phyloP scores from a whole-genome alignment of 2,113 vertebrate species.

The Lanius collurio region DNA sequence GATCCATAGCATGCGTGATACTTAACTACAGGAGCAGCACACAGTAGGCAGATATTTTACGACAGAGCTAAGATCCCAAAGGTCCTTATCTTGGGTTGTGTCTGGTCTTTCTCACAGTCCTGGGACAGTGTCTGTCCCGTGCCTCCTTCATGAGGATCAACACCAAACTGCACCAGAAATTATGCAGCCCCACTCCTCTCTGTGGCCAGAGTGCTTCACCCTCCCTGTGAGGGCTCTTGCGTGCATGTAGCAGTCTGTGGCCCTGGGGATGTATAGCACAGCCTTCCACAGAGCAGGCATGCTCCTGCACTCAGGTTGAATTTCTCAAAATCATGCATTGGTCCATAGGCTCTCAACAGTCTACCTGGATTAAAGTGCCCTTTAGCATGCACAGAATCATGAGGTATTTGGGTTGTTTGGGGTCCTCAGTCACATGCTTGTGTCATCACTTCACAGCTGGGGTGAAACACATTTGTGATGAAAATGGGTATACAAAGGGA shows the following conservation, averaged over 20 bases:
- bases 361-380: neutral
- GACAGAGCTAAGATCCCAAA: neutral
- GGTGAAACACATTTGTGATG: neutral
- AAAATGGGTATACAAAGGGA: neutral
- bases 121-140: neutral
- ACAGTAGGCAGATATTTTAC: neutral
- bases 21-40: neutral
- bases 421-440: neutral
- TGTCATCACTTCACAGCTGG: neutral
- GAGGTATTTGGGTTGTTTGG: neutral
- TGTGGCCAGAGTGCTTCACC: neutral
- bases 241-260: neutral
- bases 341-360: neutral
- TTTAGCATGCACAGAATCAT: neutral
- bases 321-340: neutral
- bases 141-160: neutral
- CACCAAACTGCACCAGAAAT: neutral
- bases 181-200: neutral
- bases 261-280: neutral
- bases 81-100: rapidly evolving
- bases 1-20: neutral
- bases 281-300: neutral
- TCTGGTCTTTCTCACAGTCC: neutral
- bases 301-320: neutral
- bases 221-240: neutral